Base-by-base conservation (phyloP, 2,797 vertebrate genomes). In the Silurus lanzhouensis region DNA sequence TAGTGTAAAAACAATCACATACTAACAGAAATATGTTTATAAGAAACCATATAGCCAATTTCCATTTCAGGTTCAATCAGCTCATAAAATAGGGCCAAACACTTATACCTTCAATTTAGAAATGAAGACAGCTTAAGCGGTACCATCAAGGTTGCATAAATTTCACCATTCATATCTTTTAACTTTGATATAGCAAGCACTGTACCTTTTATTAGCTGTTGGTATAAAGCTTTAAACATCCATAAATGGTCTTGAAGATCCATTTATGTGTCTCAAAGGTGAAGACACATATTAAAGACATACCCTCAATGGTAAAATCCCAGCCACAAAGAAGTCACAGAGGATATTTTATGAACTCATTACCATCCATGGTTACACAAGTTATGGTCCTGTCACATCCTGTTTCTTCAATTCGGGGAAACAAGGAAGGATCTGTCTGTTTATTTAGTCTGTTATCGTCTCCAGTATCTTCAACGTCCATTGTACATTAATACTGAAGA, bases 361-460 rank as follows among this genome's bases (percentile, higher is more conserved):
- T 72, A 75, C 44, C 31, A 83, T 31, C 44, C 7, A 1, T 13
- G 48, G 66, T 52, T 46, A 75, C 19, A 67, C 25, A 25, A 5
- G 13, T 38, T 4, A 63, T 10, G n/a, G 20, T 10, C 48, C 20
- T 63, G 27, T 81, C 25, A 83, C 15, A 72, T 83, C 86, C 76
- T 81, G 70, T 75, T 52, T 57, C 15, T 81, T 76, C 68, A 60
- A 70, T 84, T 75, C 77, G 17, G 74, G 86, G 77, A 87, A 87
- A 84, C 22, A 0, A 81, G 60, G 61, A 81, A 87, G 82, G 70
- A 81, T 84, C 48, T 44, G 1, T 25, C 8, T 70, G 46, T 46
- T 22, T 64, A 66, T 72, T 27, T 17, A 67, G 38, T 27, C 4
- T 61, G 19, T 48, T 82, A 66, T 48, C 66, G n/a, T 64, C 9